Percentiles rank a stretch among this genome's conserved stretches.
Evolutionary conservation across 2,113 vertebrate genomes (phyloP).

Genomic region (Dissostichus mawsoni): DNA sequence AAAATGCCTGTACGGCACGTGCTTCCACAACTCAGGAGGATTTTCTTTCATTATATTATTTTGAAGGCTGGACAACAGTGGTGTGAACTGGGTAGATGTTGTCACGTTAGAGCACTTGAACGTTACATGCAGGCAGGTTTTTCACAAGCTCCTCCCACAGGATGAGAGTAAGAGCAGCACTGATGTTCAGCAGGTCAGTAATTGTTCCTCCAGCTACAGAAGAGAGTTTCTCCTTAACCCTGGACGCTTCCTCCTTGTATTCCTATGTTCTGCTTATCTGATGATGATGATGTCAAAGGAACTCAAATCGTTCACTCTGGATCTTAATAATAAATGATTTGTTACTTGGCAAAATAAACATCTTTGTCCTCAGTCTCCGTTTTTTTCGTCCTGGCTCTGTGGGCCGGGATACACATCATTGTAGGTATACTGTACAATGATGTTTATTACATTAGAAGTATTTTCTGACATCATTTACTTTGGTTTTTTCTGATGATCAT

Average conservation of each 20-base stretch:
- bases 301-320: conserved; percentile 23
- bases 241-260: conserved; percentile 22
- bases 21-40: conserved; percentile 40
- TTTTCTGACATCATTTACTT: too few relatives aligned
- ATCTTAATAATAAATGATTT: conserved; percentile 69
- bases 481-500: too few relatives aligned
- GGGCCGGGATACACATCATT: too few relatives aligned
- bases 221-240: conserved; percentile 9
- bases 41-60: not conserved
- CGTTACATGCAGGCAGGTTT: not conserved
- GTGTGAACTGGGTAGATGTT: not conserved
- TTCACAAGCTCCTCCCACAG: not conserved
- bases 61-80: conserved; percentile 21
- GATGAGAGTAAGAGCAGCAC: not conserved
- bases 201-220: conserved; percentile 65
- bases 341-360: conserved; percentile 69
- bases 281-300: conserved; percentile 61
- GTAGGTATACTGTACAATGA: too few relatives aligned
- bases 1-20: not conserved
- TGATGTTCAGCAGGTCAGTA: conserved; percentile 27
- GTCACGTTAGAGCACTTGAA: conserved; percentile 7
- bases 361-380: conserved; percentile 31
- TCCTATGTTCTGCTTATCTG: conserved; percentile 32
- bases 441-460: too few relatives aligned
- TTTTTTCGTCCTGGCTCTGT: too few relatives aligned